These are phyloP conservation scores for Aldabrachelys gigantea DNA, from an alignment of 2,113 vertebrate species.

Conservation along the genomic window DNA sequence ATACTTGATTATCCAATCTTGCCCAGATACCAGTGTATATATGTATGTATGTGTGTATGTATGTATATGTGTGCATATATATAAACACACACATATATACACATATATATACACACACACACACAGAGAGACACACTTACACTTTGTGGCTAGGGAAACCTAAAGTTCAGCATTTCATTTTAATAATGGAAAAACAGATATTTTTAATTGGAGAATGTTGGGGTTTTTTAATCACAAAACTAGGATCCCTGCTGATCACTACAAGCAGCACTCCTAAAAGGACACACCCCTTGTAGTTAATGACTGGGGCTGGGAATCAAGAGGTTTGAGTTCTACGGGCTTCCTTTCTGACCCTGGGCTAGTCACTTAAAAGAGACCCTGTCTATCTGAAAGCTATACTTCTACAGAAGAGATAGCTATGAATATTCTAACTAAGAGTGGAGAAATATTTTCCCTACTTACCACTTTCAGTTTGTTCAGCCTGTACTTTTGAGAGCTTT, in stretches of 20 bases:
- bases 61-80: too few species aligned
- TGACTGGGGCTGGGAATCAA: too few species aligned
- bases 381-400: neutral
- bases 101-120: neutral
- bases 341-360: neutral
- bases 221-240: neutral
- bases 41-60: too few species aligned
- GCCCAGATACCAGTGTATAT: neutral
- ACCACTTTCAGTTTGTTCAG: neutral
- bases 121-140: too few species aligned
- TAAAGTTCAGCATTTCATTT: neutral
- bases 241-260: neutral
- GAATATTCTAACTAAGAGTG: neutral
- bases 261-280: neutral
- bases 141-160: neutral
- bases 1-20: neutral
- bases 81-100: neutral
- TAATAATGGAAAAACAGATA: too few species aligned
- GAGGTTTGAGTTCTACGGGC: neutral
- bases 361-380: neutral
- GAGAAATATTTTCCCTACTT: neutral
- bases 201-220: too few species aligned
- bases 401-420: neutral
- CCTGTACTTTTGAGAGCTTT: neutral
- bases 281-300: neutral